Evolutionary conservation across 2,113 vertebrate genomes (phyloP), one percentile per base, ranked within the genome.

Genomic region (Oophaga pumilio): DNA sequence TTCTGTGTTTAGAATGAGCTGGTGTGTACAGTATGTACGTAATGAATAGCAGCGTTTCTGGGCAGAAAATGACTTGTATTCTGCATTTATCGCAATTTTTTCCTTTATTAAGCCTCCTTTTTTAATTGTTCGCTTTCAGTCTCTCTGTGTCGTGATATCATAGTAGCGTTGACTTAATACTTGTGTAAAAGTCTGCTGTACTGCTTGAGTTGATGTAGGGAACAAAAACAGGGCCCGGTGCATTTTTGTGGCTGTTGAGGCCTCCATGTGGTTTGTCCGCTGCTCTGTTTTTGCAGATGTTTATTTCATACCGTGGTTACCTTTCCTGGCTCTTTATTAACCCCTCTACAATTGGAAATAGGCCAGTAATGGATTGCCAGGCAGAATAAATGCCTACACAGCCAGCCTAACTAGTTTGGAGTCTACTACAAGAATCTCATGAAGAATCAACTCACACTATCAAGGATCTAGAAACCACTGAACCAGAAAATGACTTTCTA

Each of bases 201-300:
- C 43, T 52, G 78, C 69, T 77, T 83, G 57, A 77, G 71, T 53
- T 77, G 60, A 84, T 50, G 52, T 76, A 84, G n/a, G 59, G 68
- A 59, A 59, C 57, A 22, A 76, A 80, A 60, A 84, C 56, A 10
- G 13, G 68, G 85, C 24, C 71, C 69, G 28, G 43, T 77, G 71
- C 87, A 88, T 88, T 84, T 84, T 88, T 88, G 87, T 88, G 87
- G 87, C 73, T 84, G 73, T 64, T 84, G 49, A 84, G 81, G 76
- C 87, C 87, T 88, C 71, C 71, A 14, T 84, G 87, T 84, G 87
- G 80, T 88, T 88, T 84, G 80, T 88, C 87, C 84, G 80, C 86
- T 60, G 80, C 81, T 84, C 80, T 88, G 87, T 74, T 77, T 74
- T 76, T 14, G 60, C 87, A 88, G 80, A 88, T 88, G 87, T 83